These are phyloP conservation scores for Masticophis lateralis DNA, from an alignment of 2,797 vertebrate genomes.

Conservation along the genomic window DNA sequence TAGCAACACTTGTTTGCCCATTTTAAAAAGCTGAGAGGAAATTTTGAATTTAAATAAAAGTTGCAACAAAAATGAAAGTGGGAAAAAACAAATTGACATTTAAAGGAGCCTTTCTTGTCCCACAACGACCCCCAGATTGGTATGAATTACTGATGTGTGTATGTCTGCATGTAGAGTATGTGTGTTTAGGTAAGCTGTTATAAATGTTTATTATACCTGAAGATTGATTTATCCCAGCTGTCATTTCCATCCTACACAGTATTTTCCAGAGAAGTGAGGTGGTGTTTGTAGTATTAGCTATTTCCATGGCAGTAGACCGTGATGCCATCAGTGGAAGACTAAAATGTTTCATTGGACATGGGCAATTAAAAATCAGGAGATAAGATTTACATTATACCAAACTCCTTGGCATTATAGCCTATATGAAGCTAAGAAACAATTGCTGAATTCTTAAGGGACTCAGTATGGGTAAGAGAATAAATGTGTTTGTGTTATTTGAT, in stretches of 20 bases:
- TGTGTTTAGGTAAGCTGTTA: not conserved
- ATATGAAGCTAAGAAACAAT: slow-evolving; percentile 62
- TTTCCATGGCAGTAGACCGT: slow-evolving; percentile 71
- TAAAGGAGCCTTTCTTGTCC: not conserved
- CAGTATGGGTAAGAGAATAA: slow-evolving; percentile 65
- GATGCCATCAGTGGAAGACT: slow-evolving; percentile 65
- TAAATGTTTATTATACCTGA: slow-evolving; percentile 27
- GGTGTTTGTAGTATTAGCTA: slow-evolving; percentile 62
- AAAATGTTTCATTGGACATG: slow-evolving; percentile 60
- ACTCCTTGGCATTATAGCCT: slow-evolving; percentile 55
- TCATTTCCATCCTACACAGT: slow-evolving; percentile 43
- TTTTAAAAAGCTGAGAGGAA: not conserved
- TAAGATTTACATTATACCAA: slow-evolving; percentile 62
- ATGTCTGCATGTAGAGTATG: not conserved
- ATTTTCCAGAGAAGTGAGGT: slow-evolving; percentile 58
- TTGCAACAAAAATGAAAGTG: not conserved
- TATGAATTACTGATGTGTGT: not conserved
- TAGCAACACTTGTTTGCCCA: not conserved
- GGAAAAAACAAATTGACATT: not conserved
- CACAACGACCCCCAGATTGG: not conserved
- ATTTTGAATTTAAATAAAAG: not conserved
- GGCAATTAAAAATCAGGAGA: slow-evolving; percentile 69
- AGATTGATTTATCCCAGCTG: slow-evolving; percentile 36
- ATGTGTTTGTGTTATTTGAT: slow-evolving; percentile 61
- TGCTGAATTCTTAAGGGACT: slow-evolving; percentile 65